These are phyloP conservation scores for Momotus momota DNA, from an alignment of 2,797 vertebrate species.

Conservation along the genomic window DNA sequence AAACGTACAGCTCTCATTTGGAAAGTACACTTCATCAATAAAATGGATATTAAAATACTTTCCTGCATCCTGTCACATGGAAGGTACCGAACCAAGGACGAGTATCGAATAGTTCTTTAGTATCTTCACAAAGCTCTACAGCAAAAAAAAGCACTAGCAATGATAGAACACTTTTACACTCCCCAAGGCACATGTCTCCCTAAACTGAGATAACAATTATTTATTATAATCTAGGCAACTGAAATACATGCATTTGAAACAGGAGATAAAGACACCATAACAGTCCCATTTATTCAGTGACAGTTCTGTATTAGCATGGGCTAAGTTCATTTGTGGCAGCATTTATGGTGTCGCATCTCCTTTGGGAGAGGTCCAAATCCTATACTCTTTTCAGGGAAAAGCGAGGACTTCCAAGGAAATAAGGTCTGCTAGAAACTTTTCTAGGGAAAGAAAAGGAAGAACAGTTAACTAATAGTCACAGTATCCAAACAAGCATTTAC, in stretches of 20 bases:
- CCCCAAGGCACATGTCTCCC: neutral
- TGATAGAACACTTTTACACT: neutral
- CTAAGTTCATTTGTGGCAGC: neutral
- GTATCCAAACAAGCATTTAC: neutral
- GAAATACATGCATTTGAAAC: neutral
- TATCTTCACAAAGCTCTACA: neutral
- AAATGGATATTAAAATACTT: neutral
- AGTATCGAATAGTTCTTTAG: neutral
- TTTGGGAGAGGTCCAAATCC: neutral
- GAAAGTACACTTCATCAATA: neutral
- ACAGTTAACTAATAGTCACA: neutral
- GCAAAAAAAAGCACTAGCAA: neutral
- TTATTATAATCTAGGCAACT: neutral
- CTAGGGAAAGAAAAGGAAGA: neutral
- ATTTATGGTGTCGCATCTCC: neutral
- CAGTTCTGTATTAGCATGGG: neutral
- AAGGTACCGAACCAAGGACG: neutral
- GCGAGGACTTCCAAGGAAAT: neutral
- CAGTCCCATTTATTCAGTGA: neutral
- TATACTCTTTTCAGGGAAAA: neutral
- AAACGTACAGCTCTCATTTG: neutral
- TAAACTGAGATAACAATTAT: neutral
- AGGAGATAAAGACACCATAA: neutral
- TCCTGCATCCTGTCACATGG: neutral
- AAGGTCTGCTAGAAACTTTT: neutral